phyloP scores from a whole-genome alignment of 2,888 invertebrate genomes.

The Arrhopalites spinosus region DNA sequence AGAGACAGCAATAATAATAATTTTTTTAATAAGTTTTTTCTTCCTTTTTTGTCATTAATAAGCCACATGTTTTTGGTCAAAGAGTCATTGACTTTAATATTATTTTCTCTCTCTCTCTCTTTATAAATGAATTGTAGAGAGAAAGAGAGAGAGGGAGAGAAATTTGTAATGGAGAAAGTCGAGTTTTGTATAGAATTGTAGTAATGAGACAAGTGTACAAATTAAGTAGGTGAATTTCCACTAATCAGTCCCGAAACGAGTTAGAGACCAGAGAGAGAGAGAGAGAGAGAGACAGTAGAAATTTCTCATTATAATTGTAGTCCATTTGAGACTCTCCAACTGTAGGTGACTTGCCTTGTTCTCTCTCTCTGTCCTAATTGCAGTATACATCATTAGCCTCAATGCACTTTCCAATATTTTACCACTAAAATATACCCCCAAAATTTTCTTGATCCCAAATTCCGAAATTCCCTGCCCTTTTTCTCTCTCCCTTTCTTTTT shows the following conservation, averaged over 20 bases:
- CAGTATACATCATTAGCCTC: conserved; percentile 25
- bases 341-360: background rate
- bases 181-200: background rate
- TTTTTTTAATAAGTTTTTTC: too few relatives aligned
- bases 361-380: conserved; percentile 2
- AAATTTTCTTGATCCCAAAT: background rate
- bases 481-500: background rate
- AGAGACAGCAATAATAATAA: too few relatives aligned
- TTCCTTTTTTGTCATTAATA: too few relatives aligned
- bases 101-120: too few relatives aligned
- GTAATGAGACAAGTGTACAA: background rate
- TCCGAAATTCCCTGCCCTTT: background rate
- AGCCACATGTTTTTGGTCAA: too few relatives aligned
- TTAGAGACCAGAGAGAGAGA: background rate
- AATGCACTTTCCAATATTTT: conserved; percentile 21
- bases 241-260: background rate
- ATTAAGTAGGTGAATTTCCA: conserved; percentile 2
- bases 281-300: conserved; percentile 1
- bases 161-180: background rate
- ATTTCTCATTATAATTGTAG: conserved; percentile 20
- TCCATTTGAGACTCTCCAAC: background rate
- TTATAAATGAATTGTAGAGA: too few relatives aligned
- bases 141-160: background rate
- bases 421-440: conserved; percentile 15
- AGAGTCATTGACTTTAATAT: too few relatives aligned